A percentile compares a stretch with the other conserved stretches of the same genome.
These are phyloP conservation scores for Ancistrus triradiatus DNA, from an alignment of 2,113 vertebrate genomes.

Conservation along the genomic window DNA sequence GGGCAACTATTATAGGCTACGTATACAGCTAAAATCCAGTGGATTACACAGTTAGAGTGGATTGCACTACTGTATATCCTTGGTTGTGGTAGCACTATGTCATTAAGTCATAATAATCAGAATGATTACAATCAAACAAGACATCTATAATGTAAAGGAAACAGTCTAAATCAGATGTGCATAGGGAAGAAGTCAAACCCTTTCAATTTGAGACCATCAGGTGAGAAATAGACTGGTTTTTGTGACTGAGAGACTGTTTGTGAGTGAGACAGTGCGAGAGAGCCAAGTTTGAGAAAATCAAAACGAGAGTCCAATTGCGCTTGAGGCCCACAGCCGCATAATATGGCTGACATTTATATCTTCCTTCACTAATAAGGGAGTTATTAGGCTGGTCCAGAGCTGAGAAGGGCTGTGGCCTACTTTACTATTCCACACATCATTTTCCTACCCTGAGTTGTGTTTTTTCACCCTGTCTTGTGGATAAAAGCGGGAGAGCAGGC, in stretches of 20 bases:
- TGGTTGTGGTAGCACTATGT: no score
- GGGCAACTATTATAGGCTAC: no score
- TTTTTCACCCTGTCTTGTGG: constrained; percentile 9
- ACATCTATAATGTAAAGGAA: no score
- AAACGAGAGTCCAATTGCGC: constrained; percentile 13
- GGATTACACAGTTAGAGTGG: no score
- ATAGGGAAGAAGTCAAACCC: background rate
- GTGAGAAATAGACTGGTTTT: no score
- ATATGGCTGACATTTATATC: constrained; percentile 40
- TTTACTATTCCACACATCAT: constrained; percentile 38
- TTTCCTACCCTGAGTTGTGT: constrained; percentile 34
- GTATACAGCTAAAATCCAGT: no score
- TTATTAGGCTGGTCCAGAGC: constrained; percentile 40
- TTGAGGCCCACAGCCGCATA: constrained; percentile 22
- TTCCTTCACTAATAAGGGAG: constrained; percentile 35
- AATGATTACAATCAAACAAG: no score
- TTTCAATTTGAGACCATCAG: background rate
- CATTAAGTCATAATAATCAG: no score
- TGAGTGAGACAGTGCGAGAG: constrained; percentile 14
- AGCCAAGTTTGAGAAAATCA: no score
- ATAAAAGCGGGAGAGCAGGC: constrained; percentile 25
- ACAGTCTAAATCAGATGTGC: no score
- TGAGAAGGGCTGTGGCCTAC: constrained; percentile 42
- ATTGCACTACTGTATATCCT: no score
- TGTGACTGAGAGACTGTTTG: constrained; percentile 16